phyloP scores from a whole-genome alignment of 1,140 invertebrate genomes.

The Conopomorpha cramerella region DNA sequence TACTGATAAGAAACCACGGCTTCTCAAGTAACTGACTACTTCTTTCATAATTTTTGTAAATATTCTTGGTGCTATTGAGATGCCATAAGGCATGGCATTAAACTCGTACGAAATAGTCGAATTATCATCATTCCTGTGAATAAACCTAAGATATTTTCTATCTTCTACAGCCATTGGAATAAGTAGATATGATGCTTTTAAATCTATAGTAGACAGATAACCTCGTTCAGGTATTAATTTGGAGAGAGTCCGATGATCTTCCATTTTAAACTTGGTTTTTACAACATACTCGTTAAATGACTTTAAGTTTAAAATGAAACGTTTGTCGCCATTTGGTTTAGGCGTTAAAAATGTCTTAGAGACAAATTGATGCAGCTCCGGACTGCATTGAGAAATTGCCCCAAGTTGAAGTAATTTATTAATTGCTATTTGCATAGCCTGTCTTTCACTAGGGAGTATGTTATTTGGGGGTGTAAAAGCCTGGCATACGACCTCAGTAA shows the following conservation, averaged over 20 bases:
- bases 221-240: neutral
- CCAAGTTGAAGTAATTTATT: neutral
- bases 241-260: neutral
- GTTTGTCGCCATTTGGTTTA: neutral
- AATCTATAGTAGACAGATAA: neutral
- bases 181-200: constrained; percentile 1
- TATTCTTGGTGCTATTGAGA: neutral
- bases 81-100: neutral
- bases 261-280: neutral
- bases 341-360: neutral
- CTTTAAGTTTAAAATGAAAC: neutral
- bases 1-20: neutral
- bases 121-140: neutral
- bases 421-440: neutral
- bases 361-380: neutral
- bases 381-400: neutral
- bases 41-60: constrained; percentile 1
- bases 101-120: neutral
- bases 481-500: neutral
- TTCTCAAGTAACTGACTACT: neutral
- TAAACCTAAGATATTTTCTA: neutral
- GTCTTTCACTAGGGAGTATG: neutral
- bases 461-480: neutral
- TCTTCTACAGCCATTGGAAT: neutral
- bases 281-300: neutral